Conservation (phyloP, 2,113 vertebrate genomes). For the Corythaeola cristata region DNA sequence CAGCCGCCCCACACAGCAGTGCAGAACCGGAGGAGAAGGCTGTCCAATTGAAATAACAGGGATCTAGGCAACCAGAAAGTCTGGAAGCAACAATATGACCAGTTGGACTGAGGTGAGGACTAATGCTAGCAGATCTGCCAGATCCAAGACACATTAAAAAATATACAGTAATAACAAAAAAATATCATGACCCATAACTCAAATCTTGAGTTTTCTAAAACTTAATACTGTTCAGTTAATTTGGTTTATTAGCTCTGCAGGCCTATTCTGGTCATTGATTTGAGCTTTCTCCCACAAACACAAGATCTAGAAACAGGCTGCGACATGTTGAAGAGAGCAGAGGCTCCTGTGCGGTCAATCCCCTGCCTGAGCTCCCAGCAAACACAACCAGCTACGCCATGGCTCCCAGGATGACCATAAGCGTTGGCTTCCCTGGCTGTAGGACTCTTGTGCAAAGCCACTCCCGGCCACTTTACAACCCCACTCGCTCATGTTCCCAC, state of each 20-base stretch:
- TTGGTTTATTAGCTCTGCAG: neutral
- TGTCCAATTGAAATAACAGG: neutral
- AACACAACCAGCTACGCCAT: accelerated
- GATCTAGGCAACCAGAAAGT: neutral
- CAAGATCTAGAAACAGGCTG: neutral
- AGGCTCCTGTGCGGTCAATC: neutral
- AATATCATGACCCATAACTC: neutral
- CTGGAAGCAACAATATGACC: neutral
- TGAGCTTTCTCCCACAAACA: neutral
- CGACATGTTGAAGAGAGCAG: neutral
- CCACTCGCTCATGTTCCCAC: accelerated
- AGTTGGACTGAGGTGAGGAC: neutral
- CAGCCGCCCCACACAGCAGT: neutral
- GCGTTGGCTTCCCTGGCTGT: accelerated
- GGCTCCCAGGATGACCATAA: neutral
- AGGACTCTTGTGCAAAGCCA: neutral
- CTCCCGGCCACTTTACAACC: neutral
- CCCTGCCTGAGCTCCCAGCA: neutral
- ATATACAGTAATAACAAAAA: neutral
- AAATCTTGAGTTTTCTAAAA: neutral
- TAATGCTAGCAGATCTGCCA: neutral
- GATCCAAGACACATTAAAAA: neutral
- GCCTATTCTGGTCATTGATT: neutral
- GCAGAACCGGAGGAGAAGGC: neutral
- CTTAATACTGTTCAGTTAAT: neutral